Conservation (phyloP, 2,113 vertebrate genomes). For the Lycocorax pyrrhopterus region DNA sequence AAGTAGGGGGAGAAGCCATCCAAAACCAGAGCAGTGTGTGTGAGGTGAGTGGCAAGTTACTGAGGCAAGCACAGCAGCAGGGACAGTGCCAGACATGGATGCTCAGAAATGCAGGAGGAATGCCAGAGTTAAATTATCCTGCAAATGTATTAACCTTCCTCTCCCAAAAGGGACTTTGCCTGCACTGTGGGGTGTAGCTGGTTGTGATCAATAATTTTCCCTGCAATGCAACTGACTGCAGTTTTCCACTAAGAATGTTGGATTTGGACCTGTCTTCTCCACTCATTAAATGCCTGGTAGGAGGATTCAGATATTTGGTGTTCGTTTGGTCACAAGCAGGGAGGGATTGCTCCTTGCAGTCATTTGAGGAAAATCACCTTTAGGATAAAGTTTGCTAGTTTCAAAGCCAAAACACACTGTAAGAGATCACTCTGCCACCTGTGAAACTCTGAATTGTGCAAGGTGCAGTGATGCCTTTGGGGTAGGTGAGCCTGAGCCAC, state of each 20-base stretch:
- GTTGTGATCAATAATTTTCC: not conserved
- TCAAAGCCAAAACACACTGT: not conserved
- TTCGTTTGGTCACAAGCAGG: constrained; percentile 14
- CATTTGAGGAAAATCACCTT: not conserved
- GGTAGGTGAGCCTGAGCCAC: not conserved
- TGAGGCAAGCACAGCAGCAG: not conserved
- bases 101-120: not conserved
- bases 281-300: not conserved
- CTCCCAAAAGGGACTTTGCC: not conserved
- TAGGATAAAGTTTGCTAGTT: constrained; percentile 26
- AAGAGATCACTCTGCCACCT: not conserved
- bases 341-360: constrained; percentile 14
- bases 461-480: constrained; percentile 3
- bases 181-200: not conserved
- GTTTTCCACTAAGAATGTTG: not conserved
- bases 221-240: not conserved
- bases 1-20: not conserved
- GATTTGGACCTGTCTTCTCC: not conserved
- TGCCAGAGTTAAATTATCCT: not conserved
- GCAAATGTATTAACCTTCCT: not conserved
- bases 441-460: not conserved
- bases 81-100: not conserved
- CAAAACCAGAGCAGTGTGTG: not conserved
- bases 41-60: not conserved
- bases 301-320: not conserved